phyloP scores from a whole-genome alignment of 1,140 invertebrate species.

The Chrysoperla carnea region DNA sequence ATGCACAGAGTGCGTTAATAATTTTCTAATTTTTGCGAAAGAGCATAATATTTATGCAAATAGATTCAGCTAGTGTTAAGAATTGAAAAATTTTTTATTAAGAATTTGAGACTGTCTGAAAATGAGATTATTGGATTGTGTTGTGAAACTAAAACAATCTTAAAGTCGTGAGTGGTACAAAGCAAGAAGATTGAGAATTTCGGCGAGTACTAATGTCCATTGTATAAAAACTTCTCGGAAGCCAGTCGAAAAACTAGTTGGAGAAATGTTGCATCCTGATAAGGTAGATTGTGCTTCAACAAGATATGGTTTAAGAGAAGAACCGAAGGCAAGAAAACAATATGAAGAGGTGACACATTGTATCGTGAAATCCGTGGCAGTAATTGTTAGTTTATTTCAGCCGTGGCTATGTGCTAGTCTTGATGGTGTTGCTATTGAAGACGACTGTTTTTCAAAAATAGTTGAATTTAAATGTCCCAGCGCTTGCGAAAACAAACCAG shows the following conservation, averaged over 20 bases:
- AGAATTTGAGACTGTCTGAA: conserved; percentile 10
- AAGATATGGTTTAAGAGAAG: conserved; percentile 5
- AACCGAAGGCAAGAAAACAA: no score
- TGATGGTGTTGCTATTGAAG: conserved; percentile 11
- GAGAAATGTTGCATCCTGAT: conserved; percentile 7
- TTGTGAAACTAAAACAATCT: conserved; percentile 10
- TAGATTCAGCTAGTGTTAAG: no score
- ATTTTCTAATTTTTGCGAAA: no score
- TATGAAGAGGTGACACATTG: conserved; percentile 7
- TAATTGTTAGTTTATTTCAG: conserved; percentile 10
- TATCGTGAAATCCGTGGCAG: conserved; percentile 9
- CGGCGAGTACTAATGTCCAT: conserved; percentile 11
- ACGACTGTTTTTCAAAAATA: conserved; percentile 6
- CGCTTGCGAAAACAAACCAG: conserved; percentile 10
- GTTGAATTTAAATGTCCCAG: conserved; percentile 16
- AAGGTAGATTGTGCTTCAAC: conserved; percentile 4
- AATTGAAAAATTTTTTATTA: conserved; percentile 10
- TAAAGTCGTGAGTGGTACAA: conserved; percentile 8
- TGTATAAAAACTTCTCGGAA: conserved; percentile 10
- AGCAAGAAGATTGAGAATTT: conserved; percentile 8
- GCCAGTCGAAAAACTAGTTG: conserved; percentile 6
- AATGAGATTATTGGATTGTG: conserved; percentile 16
- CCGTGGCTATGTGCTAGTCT: conserved; percentile 13
- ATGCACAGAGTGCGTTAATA: no score
- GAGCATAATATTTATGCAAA: no score